phyloP scores from a whole-genome alignment of 1,140 invertebrate genomes.

The fruit fly (Drosophila melanogaster) region Release_6_plus_ISO1_MT NT_033777.3:9683001-9683500 shows the following conservation, averaged over 20 bases:
- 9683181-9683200: slow-evolving; percentile 3
- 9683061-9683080: slow-evolving; percentile 92
- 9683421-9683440: background rate
- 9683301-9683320: too few species aligned
- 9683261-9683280: background rate
- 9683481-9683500: slow-evolving; percentile 24
- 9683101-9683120: slow-evolving; percentile 89
- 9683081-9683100: slow-evolving; percentile 91
- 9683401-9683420: background rate
- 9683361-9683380: background rate
- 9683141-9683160: slow-evolving; percentile 90
- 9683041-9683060: slow-evolving; percentile 91
- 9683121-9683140: slow-evolving; percentile 85
- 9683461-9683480: slow-evolving; percentile 12
- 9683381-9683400: background rate
- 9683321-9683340: too few species aligned
- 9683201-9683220: slow-evolving; percentile 18
- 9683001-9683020: slow-evolving; percentile 89
- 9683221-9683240: slow-evolving; percentile 39
- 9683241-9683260: slow-evolving; percentile 4
- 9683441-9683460: slow-evolving; percentile 1
- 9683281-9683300: too few species aligned
- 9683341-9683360: background rate
- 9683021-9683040: slow-evolving; percentile 88
- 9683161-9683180: slow-evolving; percentile 87